phyloP scores from a whole-genome alignment of 2,888 invertebrate species.

The Luperina testacea region DNA sequence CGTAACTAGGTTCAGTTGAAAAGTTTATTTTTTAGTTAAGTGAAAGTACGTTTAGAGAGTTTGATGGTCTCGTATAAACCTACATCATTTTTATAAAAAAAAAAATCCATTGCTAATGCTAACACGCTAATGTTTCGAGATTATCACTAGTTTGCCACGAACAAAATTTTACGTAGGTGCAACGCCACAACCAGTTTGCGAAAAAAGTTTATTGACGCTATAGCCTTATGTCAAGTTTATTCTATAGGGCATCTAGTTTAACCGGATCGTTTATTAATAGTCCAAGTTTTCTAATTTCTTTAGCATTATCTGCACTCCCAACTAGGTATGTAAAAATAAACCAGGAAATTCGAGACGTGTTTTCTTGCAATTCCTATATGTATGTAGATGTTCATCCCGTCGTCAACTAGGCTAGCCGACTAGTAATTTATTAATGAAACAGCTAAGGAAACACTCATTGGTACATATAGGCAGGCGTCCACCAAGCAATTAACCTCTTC shows the following conservation, averaged over 20 bases:
- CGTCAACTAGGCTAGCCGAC: constrained; percentile 39
- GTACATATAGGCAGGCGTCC: constrained; percentile 64
- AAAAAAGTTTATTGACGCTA: not conserved
- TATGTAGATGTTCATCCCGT: not conserved
- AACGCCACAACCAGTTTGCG: not conserved
- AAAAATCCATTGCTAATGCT: not conserved
- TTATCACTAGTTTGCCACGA: not conserved
- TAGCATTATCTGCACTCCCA: not conserved
- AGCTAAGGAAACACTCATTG: constrained; percentile 63
- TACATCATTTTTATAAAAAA: not conserved
- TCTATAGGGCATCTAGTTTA: not conserved
- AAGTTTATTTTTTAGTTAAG: constrained; percentile 45
- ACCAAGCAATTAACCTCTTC: constrained; percentile 68
- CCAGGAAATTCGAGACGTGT: constrained; percentile 12
- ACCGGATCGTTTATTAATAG: not conserved
- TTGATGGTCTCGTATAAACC: constrained; percentile 29
- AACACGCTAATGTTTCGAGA: not conserved
- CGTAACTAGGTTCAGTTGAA: constrained; percentile 33
- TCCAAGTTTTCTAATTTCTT: not conserved
- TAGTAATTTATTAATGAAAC: constrained; percentile 62
- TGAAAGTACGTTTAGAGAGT: constrained; percentile 59
- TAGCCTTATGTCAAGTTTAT: not conserved
- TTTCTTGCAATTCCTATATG: constrained; percentile 17
- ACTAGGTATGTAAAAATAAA: not conserved
- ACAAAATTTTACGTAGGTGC: not conserved